phyloP scores from a whole-genome alignment of 2,888 invertebrate genomes.

The Luperina nickerlii region DNA sequence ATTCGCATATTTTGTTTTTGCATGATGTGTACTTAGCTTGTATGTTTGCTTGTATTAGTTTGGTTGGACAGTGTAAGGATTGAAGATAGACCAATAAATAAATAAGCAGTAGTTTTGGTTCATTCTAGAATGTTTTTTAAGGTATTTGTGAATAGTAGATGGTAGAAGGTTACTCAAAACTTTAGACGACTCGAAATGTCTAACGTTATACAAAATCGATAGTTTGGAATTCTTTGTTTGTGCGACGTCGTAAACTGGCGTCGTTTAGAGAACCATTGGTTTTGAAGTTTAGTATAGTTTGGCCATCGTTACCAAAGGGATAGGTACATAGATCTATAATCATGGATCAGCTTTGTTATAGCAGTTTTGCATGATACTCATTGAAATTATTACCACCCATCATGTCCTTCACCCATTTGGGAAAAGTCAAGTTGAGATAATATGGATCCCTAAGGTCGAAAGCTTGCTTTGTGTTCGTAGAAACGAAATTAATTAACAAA shows the following conservation, averaged over 20 bases:
- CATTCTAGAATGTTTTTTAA: neutral
- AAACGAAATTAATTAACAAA: neutral
- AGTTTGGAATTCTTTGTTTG: constrained; percentile 41
- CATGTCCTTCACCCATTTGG: neutral
- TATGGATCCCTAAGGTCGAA: neutral
- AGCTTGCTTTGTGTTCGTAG: neutral
- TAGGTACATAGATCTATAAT: no score
- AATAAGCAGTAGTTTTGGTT: no score
- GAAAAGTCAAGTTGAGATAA: neutral
- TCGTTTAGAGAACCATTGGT: neutral
- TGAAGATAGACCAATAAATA: no score
- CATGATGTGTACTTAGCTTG: no score
- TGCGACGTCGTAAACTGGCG: constrained; percentile 18
- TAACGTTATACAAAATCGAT: constrained; percentile 44
- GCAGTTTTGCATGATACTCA: neutral
- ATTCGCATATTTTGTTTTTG: no score
- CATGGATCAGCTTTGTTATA: no score
- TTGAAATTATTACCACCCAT: neutral
- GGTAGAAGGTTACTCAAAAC: constrained; percentile 17
- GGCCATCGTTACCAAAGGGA: neutral
- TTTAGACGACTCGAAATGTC: constrained; percentile 2
- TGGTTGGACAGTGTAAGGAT: no score
- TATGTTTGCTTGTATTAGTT: no score
- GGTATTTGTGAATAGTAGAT: neutral
- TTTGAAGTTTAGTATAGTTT: neutral